Evolutionary conservation across 2,113 vertebrate genomes (phyloP), one percentile per base, ranked within the genome.

Genomic region (Rostratula benghalensis): DNA sequence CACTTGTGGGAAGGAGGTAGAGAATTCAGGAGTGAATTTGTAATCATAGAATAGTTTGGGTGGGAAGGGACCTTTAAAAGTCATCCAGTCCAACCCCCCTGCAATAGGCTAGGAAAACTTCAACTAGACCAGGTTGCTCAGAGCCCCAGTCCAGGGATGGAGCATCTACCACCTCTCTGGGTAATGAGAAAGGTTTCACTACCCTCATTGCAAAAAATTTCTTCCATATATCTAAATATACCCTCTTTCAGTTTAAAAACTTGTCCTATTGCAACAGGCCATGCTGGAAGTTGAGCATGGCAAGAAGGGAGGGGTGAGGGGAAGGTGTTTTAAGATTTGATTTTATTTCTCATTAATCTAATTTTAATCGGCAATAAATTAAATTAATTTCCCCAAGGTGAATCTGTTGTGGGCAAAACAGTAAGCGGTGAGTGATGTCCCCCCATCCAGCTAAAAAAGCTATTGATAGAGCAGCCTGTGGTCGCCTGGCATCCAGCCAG

Each of bases 1-100:
- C 1, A 11, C 28, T 51, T 2, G 1, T 4, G 8, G 17, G 2
- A 4, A 68, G 23, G 2, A 76, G 2, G 15, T 5, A 63, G 6
- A 45, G 37, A 41, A 63, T 39, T 6, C 1, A 0, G 9, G 23
- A 53, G 14, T 21, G 21, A 71, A 76, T 14, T 64, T 21, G 43
- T 39, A 64, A 43, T 65, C 28, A 43, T 10, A 65, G 39, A 65
- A 65, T 31, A 21, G 19, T 14, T 21, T 12, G 61, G 18, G 61
- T 64, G 41, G 39, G 18, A 64, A 31, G 28, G 28, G 19, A 30
- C 28, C 17, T 39, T 39, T 39, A 41, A 63, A 63, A 25, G 37
- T 19, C 60, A 63, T 63, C 25, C 41, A 63, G 60, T 28, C 25
- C 60, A 63, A 63, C 17, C 11, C 60, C 17, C 60, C 12, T 10